phyloP scores from a whole-genome alignment of 2,888 invertebrate species.

The Agrenia bidenticulata region DNA sequence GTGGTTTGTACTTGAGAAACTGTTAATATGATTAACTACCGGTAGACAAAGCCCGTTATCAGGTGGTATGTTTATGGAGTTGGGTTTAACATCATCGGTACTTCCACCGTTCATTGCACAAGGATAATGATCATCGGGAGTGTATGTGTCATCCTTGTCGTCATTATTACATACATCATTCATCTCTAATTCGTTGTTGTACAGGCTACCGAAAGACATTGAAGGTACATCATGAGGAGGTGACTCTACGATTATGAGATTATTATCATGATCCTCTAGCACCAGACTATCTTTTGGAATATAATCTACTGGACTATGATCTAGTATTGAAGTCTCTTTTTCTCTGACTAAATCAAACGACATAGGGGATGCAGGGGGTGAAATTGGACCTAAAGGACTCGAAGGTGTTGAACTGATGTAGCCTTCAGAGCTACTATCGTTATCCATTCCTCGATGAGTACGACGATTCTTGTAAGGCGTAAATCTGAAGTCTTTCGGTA shows the following conservation, averaged over 20 bases:
- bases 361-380: conserved; percentile 15
- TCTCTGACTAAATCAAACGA: conserved; percentile 1
- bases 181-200: neutral
- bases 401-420: conserved; percentile 34
- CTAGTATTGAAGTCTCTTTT: conserved; percentile 4
- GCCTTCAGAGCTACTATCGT: conserved; percentile 26
- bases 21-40: neutral
- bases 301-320: no score
- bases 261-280: neutral
- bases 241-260: conserved; percentile 4
- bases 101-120: conserved; percentile 7
- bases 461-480: conserved; percentile 40
- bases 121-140: no score
- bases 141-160: no score
- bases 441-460: conserved; percentile 18
- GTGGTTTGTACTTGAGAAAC: conserved; percentile 3
- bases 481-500: conserved; percentile 65
- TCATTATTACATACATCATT: conserved; percentile 1
- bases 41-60: neutral
- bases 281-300: neutral
- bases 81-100: conserved; percentile 5
- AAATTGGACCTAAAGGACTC: conserved; percentile 36
- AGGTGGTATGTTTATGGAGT: neutral
- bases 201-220: neutral
- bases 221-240: neutral